These are phyloP conservation scores for Umimayanthus kanabou DNA, from an alignment of 92 coral and sea anemone species.

Conservation along the genomic window DNA sequence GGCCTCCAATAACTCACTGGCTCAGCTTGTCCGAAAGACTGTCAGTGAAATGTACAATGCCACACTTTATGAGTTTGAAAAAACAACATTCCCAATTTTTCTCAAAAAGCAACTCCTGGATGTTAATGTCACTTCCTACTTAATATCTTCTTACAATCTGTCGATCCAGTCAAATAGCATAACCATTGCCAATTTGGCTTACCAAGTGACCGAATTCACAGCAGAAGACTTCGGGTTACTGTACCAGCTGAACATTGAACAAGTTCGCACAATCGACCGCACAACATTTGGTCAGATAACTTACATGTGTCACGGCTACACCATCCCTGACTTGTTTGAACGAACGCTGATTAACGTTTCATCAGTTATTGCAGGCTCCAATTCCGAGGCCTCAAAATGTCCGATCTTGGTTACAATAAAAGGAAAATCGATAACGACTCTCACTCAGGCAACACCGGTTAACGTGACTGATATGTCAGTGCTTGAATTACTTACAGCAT, in stretches of 20 bases:
- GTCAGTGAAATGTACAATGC: too few species aligned
- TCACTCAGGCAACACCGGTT: constrained; percentile 18
- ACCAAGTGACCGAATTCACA: constrained; percentile 27
- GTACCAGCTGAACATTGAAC: constrained; percentile 62
- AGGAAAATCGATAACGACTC: constrained; percentile 47
- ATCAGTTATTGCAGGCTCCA: constrained; percentile 54
- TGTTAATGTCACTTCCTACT: background rate
- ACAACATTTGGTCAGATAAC: constrained; percentile 57
- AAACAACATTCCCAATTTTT: background rate
- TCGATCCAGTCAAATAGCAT: background rate
- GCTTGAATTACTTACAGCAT: constrained; percentile 50
- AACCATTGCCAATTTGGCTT: background rate
- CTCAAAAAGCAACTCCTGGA: background rate
- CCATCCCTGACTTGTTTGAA: constrained; percentile 23
- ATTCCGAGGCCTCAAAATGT: constrained; percentile 39
- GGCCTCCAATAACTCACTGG: constrained; percentile 52
- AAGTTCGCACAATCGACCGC: constrained; percentile 46
- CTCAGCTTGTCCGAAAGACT: constrained; percentile 47
- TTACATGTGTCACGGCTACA: constrained; percentile 45
- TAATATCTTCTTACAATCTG: background rate
- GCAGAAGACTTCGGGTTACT: constrained; percentile 54
- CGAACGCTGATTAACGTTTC: constrained; percentile 55
- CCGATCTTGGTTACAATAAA: constrained; percentile 46
- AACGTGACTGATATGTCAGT: constrained; percentile 41
- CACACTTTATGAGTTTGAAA: too few species aligned